phyloP scores from a whole-genome alignment of 2,888 invertebrate genomes.

The Caradrina clavipalpis region DNA sequence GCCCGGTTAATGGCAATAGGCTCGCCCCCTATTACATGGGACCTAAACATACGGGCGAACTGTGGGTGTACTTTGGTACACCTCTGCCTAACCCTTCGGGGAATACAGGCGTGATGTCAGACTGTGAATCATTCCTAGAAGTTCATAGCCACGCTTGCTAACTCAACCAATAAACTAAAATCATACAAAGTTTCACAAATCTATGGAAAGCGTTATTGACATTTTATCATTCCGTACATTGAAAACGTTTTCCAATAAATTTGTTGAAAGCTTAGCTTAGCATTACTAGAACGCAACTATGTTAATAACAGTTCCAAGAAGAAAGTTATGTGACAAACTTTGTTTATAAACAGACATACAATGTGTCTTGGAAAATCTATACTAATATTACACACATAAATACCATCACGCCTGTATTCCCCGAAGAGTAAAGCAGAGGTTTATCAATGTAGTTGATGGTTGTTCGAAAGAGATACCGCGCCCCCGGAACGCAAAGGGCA shows the following conservation, averaged over 20 bases:
- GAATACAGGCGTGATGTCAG: too few relatives aligned
- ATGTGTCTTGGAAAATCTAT: not conserved
- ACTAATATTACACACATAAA: too few relatives aligned
- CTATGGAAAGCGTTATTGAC: not conserved
- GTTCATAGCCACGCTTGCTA: not conserved
- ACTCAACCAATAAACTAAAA: not conserved
- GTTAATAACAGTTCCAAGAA: slow-evolving; percentile 14
- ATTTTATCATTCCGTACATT: slow-evolving; percentile 12
- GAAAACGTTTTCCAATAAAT: slow-evolving; percentile 31
- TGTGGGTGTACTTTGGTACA: too few relatives aligned
- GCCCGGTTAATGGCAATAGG: too few relatives aligned
- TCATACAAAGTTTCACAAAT: slow-evolving; percentile 14
- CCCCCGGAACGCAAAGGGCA: too few relatives aligned
- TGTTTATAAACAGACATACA: not conserved
- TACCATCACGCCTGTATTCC: too few relatives aligned
- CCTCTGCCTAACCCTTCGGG: too few relatives aligned
- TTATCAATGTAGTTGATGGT: too few relatives aligned
- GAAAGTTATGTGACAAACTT: not conserved
- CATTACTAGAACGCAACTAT: slow-evolving; percentile 8
- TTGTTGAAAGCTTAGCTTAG: slow-evolving; percentile 13
- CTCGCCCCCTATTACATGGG: too few relatives aligned
- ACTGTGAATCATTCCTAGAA: not conserved
- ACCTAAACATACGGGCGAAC: too few relatives aligned
- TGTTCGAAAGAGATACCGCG: too few relatives aligned
- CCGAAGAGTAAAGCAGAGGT: too few relatives aligned